Conservation (phyloP, 2,113 vertebrate species). For the Myotis lucifugus region DNA sequence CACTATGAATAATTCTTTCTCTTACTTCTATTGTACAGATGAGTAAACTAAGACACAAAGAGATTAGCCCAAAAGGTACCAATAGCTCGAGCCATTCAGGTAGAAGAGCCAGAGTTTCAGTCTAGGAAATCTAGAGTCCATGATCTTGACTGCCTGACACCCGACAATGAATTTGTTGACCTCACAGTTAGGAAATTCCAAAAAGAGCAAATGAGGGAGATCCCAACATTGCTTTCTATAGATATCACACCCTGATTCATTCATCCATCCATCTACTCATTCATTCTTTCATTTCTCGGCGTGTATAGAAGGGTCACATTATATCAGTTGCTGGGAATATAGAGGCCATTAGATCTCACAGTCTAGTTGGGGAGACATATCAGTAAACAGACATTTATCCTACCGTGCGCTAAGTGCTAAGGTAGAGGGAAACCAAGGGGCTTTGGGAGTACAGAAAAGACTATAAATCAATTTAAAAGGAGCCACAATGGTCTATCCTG, state of each 20-base stretch:
- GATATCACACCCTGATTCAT: background rate
- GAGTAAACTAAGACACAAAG: slow-evolving; percentile 25
- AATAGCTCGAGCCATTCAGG: background rate
- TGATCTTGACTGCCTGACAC: background rate
- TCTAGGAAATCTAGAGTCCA: background rate
- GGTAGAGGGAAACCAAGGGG: background rate
- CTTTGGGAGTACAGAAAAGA: background rate
- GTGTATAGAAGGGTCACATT: background rate
- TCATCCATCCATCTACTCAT: background rate
- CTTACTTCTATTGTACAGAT: slow-evolving; percentile 11
- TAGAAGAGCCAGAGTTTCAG: background rate
- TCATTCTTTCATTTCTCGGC: background rate
- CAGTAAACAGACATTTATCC: background rate
- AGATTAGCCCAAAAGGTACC: background rate
- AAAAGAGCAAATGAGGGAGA: background rate
- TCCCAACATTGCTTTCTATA: background rate
- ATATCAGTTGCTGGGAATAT: background rate
- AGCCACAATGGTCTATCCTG: background rate
- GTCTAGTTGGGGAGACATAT: background rate
- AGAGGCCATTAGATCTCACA: background rate
- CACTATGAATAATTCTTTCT: background rate
- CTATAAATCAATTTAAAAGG: background rate
- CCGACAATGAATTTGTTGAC: background rate
- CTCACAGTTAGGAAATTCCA: background rate
- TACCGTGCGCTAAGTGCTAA: background rate